Conservation (phyloP, 2,797 vertebrate genomes). For the Telmatherina bonti region DNA sequence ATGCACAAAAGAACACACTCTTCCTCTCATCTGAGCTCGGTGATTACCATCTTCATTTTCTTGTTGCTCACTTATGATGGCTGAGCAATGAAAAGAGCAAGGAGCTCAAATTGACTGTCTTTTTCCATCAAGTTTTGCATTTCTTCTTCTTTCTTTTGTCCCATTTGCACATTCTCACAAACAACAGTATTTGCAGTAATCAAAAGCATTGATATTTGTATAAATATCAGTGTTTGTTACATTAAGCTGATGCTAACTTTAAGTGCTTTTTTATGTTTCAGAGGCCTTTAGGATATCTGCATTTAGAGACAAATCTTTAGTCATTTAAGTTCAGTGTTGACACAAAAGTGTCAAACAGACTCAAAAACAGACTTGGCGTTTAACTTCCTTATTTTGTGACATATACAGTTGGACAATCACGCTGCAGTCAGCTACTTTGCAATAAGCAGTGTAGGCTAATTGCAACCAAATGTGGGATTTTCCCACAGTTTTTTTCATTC, state of each 20-base stretch:
- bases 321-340: neutral
- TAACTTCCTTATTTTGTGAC: neutral
- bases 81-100: neutral
- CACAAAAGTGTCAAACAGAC: neutral
- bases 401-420: too few species aligned
- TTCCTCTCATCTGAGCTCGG: neutral
- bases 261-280: neutral
- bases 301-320: neutral
- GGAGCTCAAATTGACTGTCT: neutral
- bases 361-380: neutral
- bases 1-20: conserved; percentile 1
- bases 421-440: neutral
- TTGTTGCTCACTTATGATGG: neutral
- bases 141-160: neutral
- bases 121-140: neutral
- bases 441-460: neutral
- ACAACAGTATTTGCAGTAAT: too few species aligned
- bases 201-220: too few species aligned
- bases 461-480: neutral
- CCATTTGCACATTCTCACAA: neutral
- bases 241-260: neutral
- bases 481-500: neutral
- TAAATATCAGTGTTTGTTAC: neutral
- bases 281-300: neutral
- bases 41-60: neutral